Evolutionary conservation across 2,797 vertebrate genomes (phyloP), one percentile per base, ranked within the genome.

Genomic region (Mareca strepera): DNA sequence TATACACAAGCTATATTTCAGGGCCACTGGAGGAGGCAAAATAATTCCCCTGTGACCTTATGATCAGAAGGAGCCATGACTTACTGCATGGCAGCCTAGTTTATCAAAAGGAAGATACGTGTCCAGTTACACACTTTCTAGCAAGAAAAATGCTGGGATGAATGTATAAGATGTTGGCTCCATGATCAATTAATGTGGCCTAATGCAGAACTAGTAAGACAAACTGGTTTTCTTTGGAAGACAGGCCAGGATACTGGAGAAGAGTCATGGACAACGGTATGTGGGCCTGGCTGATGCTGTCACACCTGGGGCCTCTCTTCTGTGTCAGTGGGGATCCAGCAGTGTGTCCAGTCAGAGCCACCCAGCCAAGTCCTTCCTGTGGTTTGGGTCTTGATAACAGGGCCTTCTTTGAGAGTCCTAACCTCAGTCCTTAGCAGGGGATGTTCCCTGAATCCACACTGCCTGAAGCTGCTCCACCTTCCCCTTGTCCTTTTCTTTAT

Each of bases 191-290:
- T 64, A 28, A 2, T 7, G 10, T 28, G 25, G 18, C 52, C 10
- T 43, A n/a, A 56, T 1, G 1, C 16, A 22, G 37, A 78, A 85
- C 7, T 15, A 59, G 41, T 0, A 4, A 60, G 60, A 46, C n/a
- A 74, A 12, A 37, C 21, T 66, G 25, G 2, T 25, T 66, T 66
- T 60, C 50, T 64, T 74, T 46, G 28, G 41, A 87, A 73, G 85
- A 29, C 25, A 89, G 62, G 18, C 12, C 7, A 26, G 31, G 31
- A 21, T 29, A 11, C 11, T 63, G 33, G n/a, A 48, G n/a, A 44
- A 63, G 31, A 75, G 17, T 15, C 8, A 4, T 8, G 35, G 37
- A 13, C 20, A 46, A 21, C 11, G 7, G 7, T 37, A 1, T 12
- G 13, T 66, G 29, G 74, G 12, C 35, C 17, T 67, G 53, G 5